Conservation (phyloP, 2,888 invertebrate species). For the Nymphalis polychloros region DNA sequence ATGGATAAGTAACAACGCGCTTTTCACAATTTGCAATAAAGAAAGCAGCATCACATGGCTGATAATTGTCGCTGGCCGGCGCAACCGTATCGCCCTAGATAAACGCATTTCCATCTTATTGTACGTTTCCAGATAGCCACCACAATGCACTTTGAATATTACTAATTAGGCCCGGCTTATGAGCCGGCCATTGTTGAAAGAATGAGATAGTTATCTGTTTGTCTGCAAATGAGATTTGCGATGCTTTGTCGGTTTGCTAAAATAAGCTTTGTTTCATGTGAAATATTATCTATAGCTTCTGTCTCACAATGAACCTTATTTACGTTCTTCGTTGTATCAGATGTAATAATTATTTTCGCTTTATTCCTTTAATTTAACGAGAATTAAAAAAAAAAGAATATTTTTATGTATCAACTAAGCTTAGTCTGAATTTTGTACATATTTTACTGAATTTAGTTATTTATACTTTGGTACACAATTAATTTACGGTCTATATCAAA, state of each 20-base stretch:
- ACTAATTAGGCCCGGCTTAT: slow-evolving; percentile 81
- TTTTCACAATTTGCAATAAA: slow-evolving; percentile 15
- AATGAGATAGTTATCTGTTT: slow-evolving; percentile 79
- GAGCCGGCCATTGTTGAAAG: slow-evolving; percentile 80
- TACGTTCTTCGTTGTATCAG: slow-evolving; percentile 51
- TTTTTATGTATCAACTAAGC: background rate
- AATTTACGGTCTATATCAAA: background rate
- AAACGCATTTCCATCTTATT: slow-evolving; percentile 75
- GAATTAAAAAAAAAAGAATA: background rate
- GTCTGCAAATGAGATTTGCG: slow-evolving; percentile 80
- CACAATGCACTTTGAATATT: slow-evolving; percentile 80
- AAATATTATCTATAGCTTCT: slow-evolving; percentile 56
- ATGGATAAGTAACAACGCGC: slow-evolving; percentile 51
- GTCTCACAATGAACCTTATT: slow-evolving; percentile 40
- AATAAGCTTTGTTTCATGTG: slow-evolving; percentile 75
- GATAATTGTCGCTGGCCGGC: slow-evolving; percentile 76
- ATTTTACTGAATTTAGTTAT: background rate
- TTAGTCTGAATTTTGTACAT: background rate
- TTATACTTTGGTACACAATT: background rate
- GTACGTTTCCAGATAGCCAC: slow-evolving; percentile 71
- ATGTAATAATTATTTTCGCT: slow-evolving; percentile 46
- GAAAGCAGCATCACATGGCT: slow-evolving; percentile 60
- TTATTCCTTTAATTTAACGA: slow-evolving; percentile 14
- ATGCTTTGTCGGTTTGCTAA: slow-evolving; percentile 76
- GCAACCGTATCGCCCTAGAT: slow-evolving; percentile 78